Evolutionary conservation across 92 coral and sea anemone genomes (phyloP), one percentile per base, ranked within the genome.

Genomic region (Phenganax subtilis): DNA sequence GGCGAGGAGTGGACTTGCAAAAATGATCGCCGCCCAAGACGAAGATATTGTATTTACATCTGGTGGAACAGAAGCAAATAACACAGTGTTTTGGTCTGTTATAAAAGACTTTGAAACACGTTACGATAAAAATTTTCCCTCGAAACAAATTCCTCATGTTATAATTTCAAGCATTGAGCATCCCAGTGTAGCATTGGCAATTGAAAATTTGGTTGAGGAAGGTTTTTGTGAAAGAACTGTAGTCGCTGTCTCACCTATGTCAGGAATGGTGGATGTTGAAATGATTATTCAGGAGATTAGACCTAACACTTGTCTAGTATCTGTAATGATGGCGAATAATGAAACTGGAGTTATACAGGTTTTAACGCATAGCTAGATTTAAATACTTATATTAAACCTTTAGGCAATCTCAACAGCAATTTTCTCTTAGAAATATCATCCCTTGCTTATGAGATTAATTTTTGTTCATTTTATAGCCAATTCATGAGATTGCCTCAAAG

Each of bases 291-390:
- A 87, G 30, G 96, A 84, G 44, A 82, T 92, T 52, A 87, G 63
- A 74, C 93, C 96, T 0, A 90, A 88, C 75, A 96, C 99, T 0
- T 96, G 99, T 81, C 84, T 96, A 64, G 96, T 96, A 70, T 90
- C 99, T 0, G 84, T 96, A 51, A 96, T 96, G 99, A 84, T 89
- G 88, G 99, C 97, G 10, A 96, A 96, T 71, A 96, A 96, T 83
- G 99, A 96, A 87, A 88, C 96, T 55, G 99, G 99, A 1, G 90
- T 96, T 37, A 96, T 96, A 55, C 99, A 96, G 93, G 97, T 91
- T 72, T 80, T 58, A 12, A n/a, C 3, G 12, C 44, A 10, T 71
- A 57, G 53, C 52, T n/a, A 12, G 2, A 37, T 37, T 37, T 2
- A 37, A 37, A 37, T 37, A 37, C 47, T 37, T 37, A 37, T 1